Base-by-base conservation (phyloP, 2,113 vertebrate genomes). In the Scalopus aquaticus region DNA sequence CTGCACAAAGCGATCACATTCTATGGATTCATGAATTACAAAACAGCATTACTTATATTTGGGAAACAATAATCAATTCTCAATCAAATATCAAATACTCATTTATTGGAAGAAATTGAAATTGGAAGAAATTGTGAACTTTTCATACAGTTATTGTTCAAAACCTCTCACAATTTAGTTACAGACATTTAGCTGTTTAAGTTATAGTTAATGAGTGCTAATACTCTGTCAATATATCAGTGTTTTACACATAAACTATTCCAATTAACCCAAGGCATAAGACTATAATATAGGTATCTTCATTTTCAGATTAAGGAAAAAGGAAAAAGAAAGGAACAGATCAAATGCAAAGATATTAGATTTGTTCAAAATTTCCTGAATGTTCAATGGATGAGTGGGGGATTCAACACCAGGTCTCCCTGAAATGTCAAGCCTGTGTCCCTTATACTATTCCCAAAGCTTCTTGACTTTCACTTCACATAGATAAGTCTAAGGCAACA, bases 1-100 rank as follows among this genome's bases (percentile, higher is more conserved):
- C 69, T 95, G 64, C 80, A 92, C 90, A 90, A 82, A 58, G 56
- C 90, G 88, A 95, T 42, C 69, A 39, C 37, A 69, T 96, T 96
- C 94, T 80, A 82, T 32, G 77, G 97, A 97, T 82, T 82, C 2
- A 95, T 69, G 58, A 93, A 73, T 90, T 92, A 93, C 64, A 90
- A 92, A 95, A 92, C 39, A 74, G 56, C 51, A 42, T 85, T 70
- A 56, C 70, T 90, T 87, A 35, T 87, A 80, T 76, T 81, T 93
- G 58, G 62, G 49, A 81, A 96, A 93, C 22, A 76, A 67, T 58
- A 16, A 77, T 44, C 70, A 16, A 77, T 44, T 65, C 42, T 74
- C 81, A 84, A 67, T 32, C 67, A 94, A 93, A 58, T 90, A 83
- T 60, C 76, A 67, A 94, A 65, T 64, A 87, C 22, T 73, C 19